A percentile compares a stretch with the other conserved stretches of the same genome.
phyloP scores from a whole-genome alignment of 2,888 invertebrate genomes.

The Luperina nickerlii region DNA sequence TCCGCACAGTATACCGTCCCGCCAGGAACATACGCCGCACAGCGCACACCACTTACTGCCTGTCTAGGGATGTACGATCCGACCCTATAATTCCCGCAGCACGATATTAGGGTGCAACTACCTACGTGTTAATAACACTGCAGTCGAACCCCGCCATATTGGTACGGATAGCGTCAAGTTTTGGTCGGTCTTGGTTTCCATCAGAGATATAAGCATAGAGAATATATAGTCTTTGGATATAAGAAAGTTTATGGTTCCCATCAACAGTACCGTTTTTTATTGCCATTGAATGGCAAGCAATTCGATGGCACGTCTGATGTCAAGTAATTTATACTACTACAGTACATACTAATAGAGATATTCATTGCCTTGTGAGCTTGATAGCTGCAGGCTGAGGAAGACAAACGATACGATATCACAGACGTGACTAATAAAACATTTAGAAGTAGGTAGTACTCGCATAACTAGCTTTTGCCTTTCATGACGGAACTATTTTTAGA shows the following conservation, averaged over 20 bases:
- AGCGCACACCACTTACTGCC: no score
- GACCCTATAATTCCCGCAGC: background rate
- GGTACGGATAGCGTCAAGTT: background rate
- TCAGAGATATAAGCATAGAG: background rate
- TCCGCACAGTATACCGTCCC: background rate
- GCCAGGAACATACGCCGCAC: background rate
- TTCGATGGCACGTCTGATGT: background rate
- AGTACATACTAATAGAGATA: no score
- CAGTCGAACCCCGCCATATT: background rate
- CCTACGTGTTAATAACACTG: no score
- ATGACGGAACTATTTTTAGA: constrained; percentile 14
- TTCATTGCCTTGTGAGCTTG: no score
- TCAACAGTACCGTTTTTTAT: background rate
- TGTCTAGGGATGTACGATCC: background rate
- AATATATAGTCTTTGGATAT: no score
- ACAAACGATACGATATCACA: background rate
- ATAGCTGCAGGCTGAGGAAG: background rate
- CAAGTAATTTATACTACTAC: background rate
- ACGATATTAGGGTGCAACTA: background rate
- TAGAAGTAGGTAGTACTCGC: background rate
- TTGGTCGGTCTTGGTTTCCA: background rate
- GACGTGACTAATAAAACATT: background rate
- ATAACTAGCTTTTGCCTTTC: background rate
- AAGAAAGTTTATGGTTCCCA: no score
- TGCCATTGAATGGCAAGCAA: background rate